Percentiles rank a stretch among this genome's conserved stretches.
These are phyloP conservation scores for Poecilia picta DNA, from an alignment of 2,797 vertebrate genomes.

Conservation along the genomic window DNA sequence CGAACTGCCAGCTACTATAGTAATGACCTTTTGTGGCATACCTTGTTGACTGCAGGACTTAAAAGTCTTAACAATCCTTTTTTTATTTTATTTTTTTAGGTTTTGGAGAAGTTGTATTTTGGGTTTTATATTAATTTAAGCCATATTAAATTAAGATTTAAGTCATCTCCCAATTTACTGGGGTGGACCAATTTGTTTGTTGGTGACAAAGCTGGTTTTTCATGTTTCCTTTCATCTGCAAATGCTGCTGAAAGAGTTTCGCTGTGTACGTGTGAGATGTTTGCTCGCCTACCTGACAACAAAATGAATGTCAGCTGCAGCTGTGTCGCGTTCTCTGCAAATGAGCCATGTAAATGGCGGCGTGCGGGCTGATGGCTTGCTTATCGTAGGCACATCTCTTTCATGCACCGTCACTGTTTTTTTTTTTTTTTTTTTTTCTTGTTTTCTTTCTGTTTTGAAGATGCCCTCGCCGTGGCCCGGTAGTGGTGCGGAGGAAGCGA, in stretches of 20 bases:
- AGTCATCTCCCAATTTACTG: background rate
- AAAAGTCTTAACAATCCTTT: no score
- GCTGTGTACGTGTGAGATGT: conserved; percentile 22
- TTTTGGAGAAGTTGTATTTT: no score
- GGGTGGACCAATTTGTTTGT: background rate
- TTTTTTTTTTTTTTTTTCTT: conserved; percentile 47
- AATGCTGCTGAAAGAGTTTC: background rate
- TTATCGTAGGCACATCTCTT: conserved; percentile 48
- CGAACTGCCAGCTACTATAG: background rate
- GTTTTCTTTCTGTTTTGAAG: conserved; percentile 44
- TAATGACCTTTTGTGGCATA: background rate
- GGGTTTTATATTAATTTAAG: no score
- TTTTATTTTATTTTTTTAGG: no score
- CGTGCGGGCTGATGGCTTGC: conserved; percentile 43
- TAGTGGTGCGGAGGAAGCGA: conserved; percentile 23
- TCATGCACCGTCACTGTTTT: conserved; percentile 28
- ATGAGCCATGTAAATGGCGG: conserved; percentile 60
- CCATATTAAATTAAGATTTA: background rate
- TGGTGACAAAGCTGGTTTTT: conserved; percentile 31
- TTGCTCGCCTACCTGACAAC: conserved; percentile 45
- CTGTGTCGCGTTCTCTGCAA: conserved; percentile 56
- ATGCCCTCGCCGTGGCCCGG: conserved; percentile 42
- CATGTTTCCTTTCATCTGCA: background rate
- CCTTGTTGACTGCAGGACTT: background rate
- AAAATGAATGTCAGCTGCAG: conserved; percentile 50